phyloP scores from a whole-genome alignment of 2,113 vertebrate species.

The Thalassoma bifasciatum region DNA sequence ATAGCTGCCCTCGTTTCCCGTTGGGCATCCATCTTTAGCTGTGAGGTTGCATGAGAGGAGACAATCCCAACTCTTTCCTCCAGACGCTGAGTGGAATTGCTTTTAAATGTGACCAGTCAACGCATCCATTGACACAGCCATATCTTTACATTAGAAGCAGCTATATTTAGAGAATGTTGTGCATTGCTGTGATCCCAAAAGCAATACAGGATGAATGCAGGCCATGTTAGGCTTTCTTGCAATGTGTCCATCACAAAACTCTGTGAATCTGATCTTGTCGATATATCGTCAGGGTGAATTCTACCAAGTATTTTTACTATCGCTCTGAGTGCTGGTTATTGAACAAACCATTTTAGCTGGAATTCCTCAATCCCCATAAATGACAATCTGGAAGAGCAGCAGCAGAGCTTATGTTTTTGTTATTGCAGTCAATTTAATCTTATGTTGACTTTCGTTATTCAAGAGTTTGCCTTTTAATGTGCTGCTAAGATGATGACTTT shows the following conservation, averaged over 20 bases:
- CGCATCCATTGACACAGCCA: slow-evolving; percentile 53
- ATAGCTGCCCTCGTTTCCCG: slow-evolving; percentile 31
- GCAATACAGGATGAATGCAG: slow-evolving; percentile 43
- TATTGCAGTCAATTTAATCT: neutral
- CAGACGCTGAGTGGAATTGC: slow-evolving; percentile 29
- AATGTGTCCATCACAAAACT: slow-evolving; percentile 40
- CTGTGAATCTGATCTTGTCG: slow-evolving; percentile 9
- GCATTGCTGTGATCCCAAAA: slow-evolving; percentile 60
- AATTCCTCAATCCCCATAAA: neutral
- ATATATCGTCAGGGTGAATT: slow-evolving; percentile 8
- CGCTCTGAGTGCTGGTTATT: slow-evolving; percentile 8
- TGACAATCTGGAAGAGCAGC: neutral
- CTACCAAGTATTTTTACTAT: no score
- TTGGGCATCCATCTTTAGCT: slow-evolving; percentile 26
- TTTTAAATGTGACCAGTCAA: slow-evolving; percentile 63
- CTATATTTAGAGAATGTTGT: slow-evolving; percentile 78
- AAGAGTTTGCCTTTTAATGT: neutral
- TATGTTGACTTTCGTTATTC: neutral
- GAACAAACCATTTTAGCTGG: neutral
- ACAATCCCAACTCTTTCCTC: slow-evolving; percentile 33
- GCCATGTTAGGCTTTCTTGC: slow-evolving; percentile 22
- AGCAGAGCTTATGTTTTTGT: neutral
- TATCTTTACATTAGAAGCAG: slow-evolving; percentile 53
- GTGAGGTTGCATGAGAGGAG: slow-evolving; percentile 20
- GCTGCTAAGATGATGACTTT: slow-evolving; percentile 14